Base-by-base conservation (phyloP, 2,888 invertebrate species). In the Mongoloraphidia duomilia region DNA sequence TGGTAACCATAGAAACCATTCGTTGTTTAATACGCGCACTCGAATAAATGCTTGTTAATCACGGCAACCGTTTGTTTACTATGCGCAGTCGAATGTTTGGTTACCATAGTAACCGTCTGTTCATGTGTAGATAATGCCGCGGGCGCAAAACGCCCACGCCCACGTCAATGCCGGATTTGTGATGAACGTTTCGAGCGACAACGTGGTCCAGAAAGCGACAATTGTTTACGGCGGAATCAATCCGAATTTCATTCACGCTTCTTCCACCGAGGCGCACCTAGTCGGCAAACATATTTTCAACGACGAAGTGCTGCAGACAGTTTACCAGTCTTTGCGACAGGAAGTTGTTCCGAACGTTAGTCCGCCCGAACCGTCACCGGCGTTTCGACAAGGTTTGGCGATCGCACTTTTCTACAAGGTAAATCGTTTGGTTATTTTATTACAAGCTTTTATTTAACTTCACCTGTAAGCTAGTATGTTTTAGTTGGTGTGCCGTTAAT, bases 321-420 rank as follows among this genome's bases (percentile, higher is more conserved):
- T 74, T 1, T 60, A 75, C 46, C 59, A 63, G 8, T 63, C 61
- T 2, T 59, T 82, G 46, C 62, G 70, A 11, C 54, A 66, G 0
- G 84, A 90, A 63, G 51, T 91, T 1, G 60, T 70, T 1, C 82
- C 88, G 0, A 78, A 80, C 49, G 68, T 72, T 11, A 64, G 72
- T 12, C 71, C 79, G 1, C 81, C 84, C 0, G 83, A 86, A 59
- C 77, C 83, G 0, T 74, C 79, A 0, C 78, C 83, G 0, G 69
- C 68, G 37, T 89, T 82, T 59, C 74, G 88, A 34, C 81, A 79
- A 58, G 71, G 72, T 10, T 67, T 92, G 9, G 84, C 89, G 0
- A 70, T 82, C 49, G 75, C 81, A 6, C 67, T 92, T n/a, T 81
- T 91, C 60, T 92, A 89, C 63, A 91, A 89, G 75, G 85, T 82